Evolutionary conservation across 2,797 vertebrate genomes (phyloP).

Genomic region (Hoplostethus mediterraneus): DNA sequence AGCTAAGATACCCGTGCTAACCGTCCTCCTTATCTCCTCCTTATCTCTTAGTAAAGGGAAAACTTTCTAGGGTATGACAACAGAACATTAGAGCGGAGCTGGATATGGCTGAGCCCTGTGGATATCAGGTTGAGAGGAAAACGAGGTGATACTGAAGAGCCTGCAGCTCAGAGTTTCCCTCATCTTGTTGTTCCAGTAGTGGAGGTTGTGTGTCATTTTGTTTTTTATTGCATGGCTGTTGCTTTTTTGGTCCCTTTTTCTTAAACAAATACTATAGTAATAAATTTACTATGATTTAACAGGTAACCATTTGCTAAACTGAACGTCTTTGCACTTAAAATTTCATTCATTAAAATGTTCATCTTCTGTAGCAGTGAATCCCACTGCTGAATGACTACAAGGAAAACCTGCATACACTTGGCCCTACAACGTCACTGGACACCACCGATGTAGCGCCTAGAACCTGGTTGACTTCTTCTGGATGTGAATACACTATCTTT

Average conservation of each 20-base stretch:
- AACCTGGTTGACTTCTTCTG: no score
- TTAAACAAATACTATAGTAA: no score
- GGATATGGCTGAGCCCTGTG: constrained; percentile 37
- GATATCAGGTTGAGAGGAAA: constrained; percentile 49
- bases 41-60: constrained; percentile 43
- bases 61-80: constrained; percentile 59
- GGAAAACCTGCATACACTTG: not conserved
- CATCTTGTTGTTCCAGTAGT: constrained; percentile 32
- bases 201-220: not conserved
- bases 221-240: not conserved
- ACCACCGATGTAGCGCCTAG: no score
- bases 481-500: no score
- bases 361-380: no score
- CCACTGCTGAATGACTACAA: not conserved
- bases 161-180: constrained; percentile 23
- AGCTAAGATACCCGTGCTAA: constrained; percentile 43
- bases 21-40: constrained; percentile 18
- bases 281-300: constrained; percentile 18
- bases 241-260: constrained; percentile 2
- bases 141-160: constrained; percentile 37
- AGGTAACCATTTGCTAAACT: not conserved
- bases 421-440: no score
- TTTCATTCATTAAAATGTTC: no score
- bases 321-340: no score
- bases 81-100: constrained; percentile 62